phyloP scores from a whole-genome alignment of 2,888 invertebrate species.

The Hirtodrosophila cameraria region DNA sequence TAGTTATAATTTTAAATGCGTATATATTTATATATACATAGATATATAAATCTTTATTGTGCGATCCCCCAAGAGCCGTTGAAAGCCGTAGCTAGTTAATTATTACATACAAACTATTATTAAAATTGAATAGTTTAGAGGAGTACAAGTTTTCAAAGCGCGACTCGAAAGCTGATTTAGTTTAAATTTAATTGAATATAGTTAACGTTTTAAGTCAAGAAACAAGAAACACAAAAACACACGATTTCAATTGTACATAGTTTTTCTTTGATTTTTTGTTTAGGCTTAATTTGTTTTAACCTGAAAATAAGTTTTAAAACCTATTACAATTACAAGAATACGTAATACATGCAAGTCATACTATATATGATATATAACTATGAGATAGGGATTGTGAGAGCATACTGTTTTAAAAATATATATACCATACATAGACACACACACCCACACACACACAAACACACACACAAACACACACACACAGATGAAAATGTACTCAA shows the following conservation, averaged over 20 bases:
- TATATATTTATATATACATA: conserved; percentile 39
- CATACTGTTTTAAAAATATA: conserved; percentile 12
- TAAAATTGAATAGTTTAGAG: conserved; percentile 34
- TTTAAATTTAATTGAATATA: conserved; percentile 59
- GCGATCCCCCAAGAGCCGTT: conserved; percentile 30
- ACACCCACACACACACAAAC: conserved; percentile 15
- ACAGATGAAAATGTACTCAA: conserved; percentile 49
- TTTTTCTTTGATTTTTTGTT: conserved; percentile 34
- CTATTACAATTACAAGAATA: conserved; percentile 52
- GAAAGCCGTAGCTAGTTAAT: conserved; percentile 55
- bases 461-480: conserved; percentile 9
- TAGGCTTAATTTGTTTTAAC: conserved; percentile 19
- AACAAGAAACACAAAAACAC: conserved; percentile 17
- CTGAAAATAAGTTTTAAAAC: conserved; percentile 46
- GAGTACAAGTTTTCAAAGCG: conserved; percentile 39
- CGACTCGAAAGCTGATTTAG: conserved; percentile 63
- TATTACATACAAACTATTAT: conserved; percentile 40
- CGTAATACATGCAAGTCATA: conserved; percentile 65
- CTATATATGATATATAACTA: conserved; percentile 22
- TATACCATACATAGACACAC: conserved; percentile 6
- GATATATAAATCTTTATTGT: conserved; percentile 19
- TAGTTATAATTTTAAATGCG: conserved; percentile 72
- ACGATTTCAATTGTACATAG: conserved; percentile 34
- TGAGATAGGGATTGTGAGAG: conserved; percentile 24
- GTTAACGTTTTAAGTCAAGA: conserved; percentile 41